These are phyloP conservation scores for Drosophila anomelani DNA, from an alignment of 2,888 invertebrate genomes.

Conservation along the genomic window DNA sequence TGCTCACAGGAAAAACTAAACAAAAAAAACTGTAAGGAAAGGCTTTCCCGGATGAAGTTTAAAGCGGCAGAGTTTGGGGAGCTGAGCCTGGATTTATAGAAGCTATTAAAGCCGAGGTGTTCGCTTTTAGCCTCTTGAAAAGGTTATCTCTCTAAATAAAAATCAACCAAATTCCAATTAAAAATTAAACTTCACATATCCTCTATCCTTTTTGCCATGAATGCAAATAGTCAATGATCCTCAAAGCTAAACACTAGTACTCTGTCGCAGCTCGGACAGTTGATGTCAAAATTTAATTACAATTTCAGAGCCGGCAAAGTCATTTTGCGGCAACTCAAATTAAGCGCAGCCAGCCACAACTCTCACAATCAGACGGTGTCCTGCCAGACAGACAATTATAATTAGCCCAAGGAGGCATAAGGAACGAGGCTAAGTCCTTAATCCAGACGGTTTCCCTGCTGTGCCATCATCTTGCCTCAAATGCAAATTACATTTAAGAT, in stretches of 20 bases:
- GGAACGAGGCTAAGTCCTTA: constrained; percentile 21
- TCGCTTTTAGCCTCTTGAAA: not conserved
- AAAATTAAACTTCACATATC: not conserved
- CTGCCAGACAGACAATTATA: constrained; percentile 36
- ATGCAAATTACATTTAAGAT: constrained; percentile 63
- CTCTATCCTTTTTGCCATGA: not conserved
- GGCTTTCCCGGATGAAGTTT: constrained; percentile 15
- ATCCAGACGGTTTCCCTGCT: constrained; percentile 31
- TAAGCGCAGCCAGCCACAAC: constrained; percentile 43
- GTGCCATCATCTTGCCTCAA: constrained; percentile 11
- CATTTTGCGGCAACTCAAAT: constrained; percentile 48
- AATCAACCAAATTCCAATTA: not conserved
- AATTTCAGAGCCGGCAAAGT: constrained; percentile 44
- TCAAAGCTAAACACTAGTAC: constrained; percentile 7
- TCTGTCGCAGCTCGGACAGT: constrained; percentile 9
- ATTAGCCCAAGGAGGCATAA: constrained; percentile 20
- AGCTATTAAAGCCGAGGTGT: not conserved
- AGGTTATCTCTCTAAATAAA: not conserved
- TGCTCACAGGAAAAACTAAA: not conserved
- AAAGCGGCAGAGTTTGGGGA: not conserved
- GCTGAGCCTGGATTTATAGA: not conserved
- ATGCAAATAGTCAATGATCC: constrained; percentile 20
- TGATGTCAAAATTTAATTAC: constrained; percentile 50
- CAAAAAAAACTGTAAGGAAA: not conserved
- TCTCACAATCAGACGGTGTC: constrained; percentile 25